phyloP scores from a whole-genome alignment of 1,140 invertebrate genomes.

The Drosophila nigromelanica region DNA sequence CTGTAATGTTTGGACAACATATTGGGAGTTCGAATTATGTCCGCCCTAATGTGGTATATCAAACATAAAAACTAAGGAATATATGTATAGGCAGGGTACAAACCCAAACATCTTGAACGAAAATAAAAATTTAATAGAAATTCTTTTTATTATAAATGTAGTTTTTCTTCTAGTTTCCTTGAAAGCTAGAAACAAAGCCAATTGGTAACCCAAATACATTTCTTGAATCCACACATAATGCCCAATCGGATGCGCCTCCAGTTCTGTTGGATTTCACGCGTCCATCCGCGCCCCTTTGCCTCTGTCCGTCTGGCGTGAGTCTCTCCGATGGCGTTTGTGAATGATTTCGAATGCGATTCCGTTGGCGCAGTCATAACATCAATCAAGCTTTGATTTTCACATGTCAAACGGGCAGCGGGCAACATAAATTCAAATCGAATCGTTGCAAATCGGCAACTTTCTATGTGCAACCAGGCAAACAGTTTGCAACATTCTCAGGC shows the following conservation, averaged over 20 bases:
- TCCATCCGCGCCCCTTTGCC: not conserved
- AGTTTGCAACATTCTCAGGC: constrained; percentile 55
- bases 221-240: constrained; percentile 3
- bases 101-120: no score
- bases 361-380: constrained; percentile 60
- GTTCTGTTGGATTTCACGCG: constrained; percentile 15
- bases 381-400: constrained; percentile 79
- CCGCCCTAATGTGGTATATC: no score
- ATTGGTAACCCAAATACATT: not conserved
- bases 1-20: no score
- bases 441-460: constrained; percentile 57
- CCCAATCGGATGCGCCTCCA: not conserved
- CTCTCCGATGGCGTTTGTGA: not conserved
- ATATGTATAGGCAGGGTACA: no score
- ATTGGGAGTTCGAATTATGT: no score
- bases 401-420: constrained; percentile 54
- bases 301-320: not conserved
- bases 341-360: constrained; percentile 47
- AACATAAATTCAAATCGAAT: constrained; percentile 73
- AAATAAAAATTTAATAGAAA: no score
- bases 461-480: constrained; percentile 38
- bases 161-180: no score
- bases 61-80: no score
- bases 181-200: not conserved
- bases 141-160: no score